Evolutionary conservation across 1,140 invertebrate species (phyloP), one percentile per base, ranked within the genome.

Genomic region (Tenebrio molitor): DNA sequence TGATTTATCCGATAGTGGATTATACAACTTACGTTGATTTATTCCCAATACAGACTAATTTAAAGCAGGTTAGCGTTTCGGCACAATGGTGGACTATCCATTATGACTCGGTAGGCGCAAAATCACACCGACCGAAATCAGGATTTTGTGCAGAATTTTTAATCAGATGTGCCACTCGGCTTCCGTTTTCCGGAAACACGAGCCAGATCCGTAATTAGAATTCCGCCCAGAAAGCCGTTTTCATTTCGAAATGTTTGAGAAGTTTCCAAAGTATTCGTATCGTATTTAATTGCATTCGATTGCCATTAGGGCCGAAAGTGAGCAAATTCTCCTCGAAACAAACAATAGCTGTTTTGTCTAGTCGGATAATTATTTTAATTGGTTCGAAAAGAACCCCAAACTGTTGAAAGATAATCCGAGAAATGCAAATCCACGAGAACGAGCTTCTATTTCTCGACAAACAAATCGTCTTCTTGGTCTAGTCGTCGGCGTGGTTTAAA

Each of bases 1-100:
- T 69, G 67, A 69, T 69, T 69, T 69, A 69, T 69, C 67, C 33
- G 46, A n/a, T 53, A 39, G 19, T 34, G 50, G 50, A 58, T 58
- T 58, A 50, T 39, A 23, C 17, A 58, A 69, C 34, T 69, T 69
- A 69, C 15, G 8, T 21, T 69, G 67, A 69, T 69, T 69, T 69
- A 69, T 69, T 69, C 17, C 44, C 44, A 58, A 69, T 69, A 53
- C 67, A 33, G 58, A 69, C 67, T 69, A 69, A 69, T 69, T 69
- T 69, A 69, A 69, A 44, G 67, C 67, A 19, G 67, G 44, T 58
- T 58, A 69, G 19, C 36, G 67, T 69, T 69, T 66, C n/a, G n/a
- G 46, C 25, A 39, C 21, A 34, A 17, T 15, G 12, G 21, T n/a
- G n/a, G 12, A 15, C 66, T 12, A 66, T 66, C 44, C 63, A 66